Evolutionary conservation across 2,113 vertebrate species (phyloP).

Genomic region (Ophthalmolycus amberensis): DNA sequence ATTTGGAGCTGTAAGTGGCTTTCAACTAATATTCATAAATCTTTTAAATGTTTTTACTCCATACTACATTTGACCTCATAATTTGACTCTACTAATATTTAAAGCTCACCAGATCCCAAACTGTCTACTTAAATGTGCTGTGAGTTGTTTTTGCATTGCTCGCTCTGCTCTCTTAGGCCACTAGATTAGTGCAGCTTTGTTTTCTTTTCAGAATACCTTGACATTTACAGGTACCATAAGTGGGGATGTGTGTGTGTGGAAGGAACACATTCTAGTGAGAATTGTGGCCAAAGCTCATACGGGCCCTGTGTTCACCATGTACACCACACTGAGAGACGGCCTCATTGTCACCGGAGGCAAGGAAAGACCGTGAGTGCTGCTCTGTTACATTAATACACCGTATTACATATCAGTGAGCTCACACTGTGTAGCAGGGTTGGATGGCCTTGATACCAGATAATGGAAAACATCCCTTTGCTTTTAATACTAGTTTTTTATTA

Average conservation of each 20-base stretch:
- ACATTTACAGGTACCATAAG: slow-evolving; percentile 99
- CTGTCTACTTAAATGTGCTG: slow-evolving; percentile 52
- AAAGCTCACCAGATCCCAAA: background rate
- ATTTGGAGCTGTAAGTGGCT: slow-evolving; percentile 95
- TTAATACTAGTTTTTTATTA: background rate
- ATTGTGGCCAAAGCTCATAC: slow-evolving; percentile 98
- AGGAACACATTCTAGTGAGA: slow-evolving; percentile 93
- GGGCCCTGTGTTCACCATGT: slow-evolving; percentile 98
- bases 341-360: slow-evolving; percentile 98
- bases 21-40: background rate
- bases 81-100: slow-evolving; percentile 10
- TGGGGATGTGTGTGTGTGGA: slow-evolving; percentile 99
- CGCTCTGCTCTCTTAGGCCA: slow-evolving; percentile 83
- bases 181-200: slow-evolving; percentile 89
- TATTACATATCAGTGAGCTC: background rate
- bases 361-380: slow-evolving; percentile 93
- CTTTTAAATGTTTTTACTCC: background rate
- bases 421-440: background rate
- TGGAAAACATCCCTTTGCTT: background rate
- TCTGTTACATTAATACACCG: background rate
- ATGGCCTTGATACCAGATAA: background rate
- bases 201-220: slow-evolving; percentile 99
- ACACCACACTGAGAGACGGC: slow-evolving; percentile 95
- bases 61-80: slow-evolving; percentile 1
- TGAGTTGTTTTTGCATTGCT: slow-evolving; percentile 76